Base-by-base conservation (phyloP, 2,888 invertebrate genomes). In the Sceliomorpha sp. region DNA sequence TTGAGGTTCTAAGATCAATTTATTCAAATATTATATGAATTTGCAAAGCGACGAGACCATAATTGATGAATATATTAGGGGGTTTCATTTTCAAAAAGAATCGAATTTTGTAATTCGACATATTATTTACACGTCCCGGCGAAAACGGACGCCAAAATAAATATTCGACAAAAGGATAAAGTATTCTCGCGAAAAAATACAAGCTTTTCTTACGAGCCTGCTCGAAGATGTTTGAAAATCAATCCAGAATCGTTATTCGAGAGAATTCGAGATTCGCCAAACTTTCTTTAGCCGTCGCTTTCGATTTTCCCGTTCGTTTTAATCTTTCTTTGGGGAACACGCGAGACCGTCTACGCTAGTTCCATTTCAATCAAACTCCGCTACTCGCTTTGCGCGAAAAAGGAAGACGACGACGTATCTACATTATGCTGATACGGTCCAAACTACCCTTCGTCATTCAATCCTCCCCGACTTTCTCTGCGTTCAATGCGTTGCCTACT, bases 271-370 rank as follows among this genome's bases (percentile, higher is more conserved):
- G 74, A 76, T 74, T 68, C 67, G 55, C 70, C 66, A 80, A 81
- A n/a, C 75, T 80, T 81, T 80, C 75, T 76, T 80, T 77, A n/a
- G n/a, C n/a, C n/a, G n/a, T n/a, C 75, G 71, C 70, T 68, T 76
- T 51, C 76, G 76, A 75, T 80, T 78, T 71, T 72, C 70, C 73
- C 76, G 72, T 51, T 64, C 78, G 80, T 84, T 84, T 83, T 81
- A 84, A 85, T 84, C 84, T 84, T 84, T 84, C 80, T 77, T 73
- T 73, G 75, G 80, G 78, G 80, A 84, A 83, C 78, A 80, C 80
- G 79, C 79, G 79, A 77, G 77, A 78, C 72, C 79, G 79, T 78
- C 78, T 77, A 75, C 69, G 79, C 77, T 83, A 81, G 83, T 84
- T 85, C 79, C 83, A 84, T 83, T 84, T 82, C 83, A 84, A 84